A percentile compares a stretch with the other conserved stretches of the same genome.
phyloP scores from a whole-genome alignment of 1,140 invertebrate species.

The Tetraneura akinire region DNA sequence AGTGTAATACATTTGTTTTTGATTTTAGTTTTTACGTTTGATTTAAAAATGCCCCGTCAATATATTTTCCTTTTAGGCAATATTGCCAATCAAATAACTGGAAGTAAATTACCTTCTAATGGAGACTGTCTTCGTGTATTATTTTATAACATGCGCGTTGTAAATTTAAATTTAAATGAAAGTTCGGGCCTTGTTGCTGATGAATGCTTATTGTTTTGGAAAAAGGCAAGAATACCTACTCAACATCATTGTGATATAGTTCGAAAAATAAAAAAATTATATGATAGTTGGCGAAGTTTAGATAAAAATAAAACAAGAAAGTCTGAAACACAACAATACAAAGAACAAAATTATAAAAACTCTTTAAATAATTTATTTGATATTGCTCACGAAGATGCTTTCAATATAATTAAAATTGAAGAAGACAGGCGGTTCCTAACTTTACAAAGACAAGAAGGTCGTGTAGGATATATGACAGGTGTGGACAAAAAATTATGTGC shows the following conservation, averaged over 20 bases:
- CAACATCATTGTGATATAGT: conserved; percentile 47
- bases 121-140: conserved; percentile 52
- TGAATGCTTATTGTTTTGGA: conserved; percentile 53
- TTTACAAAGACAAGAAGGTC: conserved; percentile 51
- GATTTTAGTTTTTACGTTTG: not conserved
- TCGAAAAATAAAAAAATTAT: conserved; percentile 52
- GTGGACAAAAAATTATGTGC: conserved; percentile 38
- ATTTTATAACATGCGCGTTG: conserved; percentile 52
- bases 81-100: conserved; percentile 44
- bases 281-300: conserved; percentile 52
- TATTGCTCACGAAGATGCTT: conserved; percentile 54
- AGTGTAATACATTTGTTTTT: not conserved
- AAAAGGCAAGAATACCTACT: conserved; percentile 53
- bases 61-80: not conserved
- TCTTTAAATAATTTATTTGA: conserved; percentile 55
- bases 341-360: conserved; percentile 52
- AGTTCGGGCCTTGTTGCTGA: conserved; percentile 50
- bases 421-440: conserved; percentile 53
- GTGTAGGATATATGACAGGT: conserved; percentile 40
- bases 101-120: conserved; percentile 53
- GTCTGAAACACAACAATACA: conserved; percentile 41
- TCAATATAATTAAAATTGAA: conserved; percentile 52
- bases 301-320: conserved; percentile 44
- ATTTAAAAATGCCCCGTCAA: not conserved
- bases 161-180: conserved; percentile 49